Evolutionary conservation across 2,888 invertebrate species (phyloP), one percentile per base, ranked within the genome.

Genomic region (Pocota personata): DNA sequence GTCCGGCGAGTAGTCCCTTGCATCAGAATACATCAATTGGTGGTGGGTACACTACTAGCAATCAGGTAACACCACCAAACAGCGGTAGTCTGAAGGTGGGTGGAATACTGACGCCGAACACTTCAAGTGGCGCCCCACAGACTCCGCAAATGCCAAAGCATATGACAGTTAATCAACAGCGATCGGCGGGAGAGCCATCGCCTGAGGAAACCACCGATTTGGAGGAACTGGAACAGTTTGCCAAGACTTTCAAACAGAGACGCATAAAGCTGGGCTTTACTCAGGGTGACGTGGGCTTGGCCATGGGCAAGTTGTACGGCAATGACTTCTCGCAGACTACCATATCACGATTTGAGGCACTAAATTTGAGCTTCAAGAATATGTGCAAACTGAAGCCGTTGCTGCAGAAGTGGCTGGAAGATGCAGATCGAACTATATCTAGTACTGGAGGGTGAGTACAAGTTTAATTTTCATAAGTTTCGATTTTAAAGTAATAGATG

Each of bases 291-390:
- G 99, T 99, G 12, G 99, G 99, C 0, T 94, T 99, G 77, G 99
- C 99, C 69, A 98, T 99, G 98, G 99, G 99, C 87, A 99, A 98
- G 92, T 94, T 99, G 60, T 99, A 99, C 92, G 98, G 98, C 87
- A 99, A 98, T 93, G 99, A 99, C 93, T 99, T 99, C 93, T 99
- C 98, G 72, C 99, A 99, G 93, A 99, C 99, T 82, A 99, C 99
- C 87, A 99, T 99, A 91, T 98, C 97, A 84, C 95, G 99, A 92
- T 99, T 99, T 93, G 99, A 99, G 93, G 99, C 99, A 21, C 94
- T 99, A 88, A 99, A 99, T 93, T 94, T 99, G 88, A 98, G 98
- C 92, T 99, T 99, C 94, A 99, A 99, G 93, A 99, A 99, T 93
- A 99, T 99, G 99, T 99, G 99, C 94, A 99, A 99, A 93, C 94